A percentile compares a stretch with the other conserved stretches of the same genome.
phyloP scores from a whole-genome alignment of 2,888 invertebrate species.

The Epicampocera succincta region DNA sequence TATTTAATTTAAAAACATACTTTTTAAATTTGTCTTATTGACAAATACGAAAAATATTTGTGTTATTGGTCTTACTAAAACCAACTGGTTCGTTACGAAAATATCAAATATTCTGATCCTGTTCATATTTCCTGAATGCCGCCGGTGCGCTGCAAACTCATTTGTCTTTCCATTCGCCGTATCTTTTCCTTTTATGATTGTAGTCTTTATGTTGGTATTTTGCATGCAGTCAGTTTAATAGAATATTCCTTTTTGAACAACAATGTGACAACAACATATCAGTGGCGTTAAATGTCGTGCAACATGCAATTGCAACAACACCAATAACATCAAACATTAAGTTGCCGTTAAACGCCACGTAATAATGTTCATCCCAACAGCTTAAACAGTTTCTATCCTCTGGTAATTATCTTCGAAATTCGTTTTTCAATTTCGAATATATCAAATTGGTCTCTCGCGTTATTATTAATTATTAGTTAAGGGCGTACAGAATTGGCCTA shows the following conservation, averaged over 20 bases:
- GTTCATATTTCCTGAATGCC: no score
- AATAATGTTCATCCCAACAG: slow-evolving; percentile 26
- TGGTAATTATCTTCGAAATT: no score
- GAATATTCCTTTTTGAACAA: slow-evolving; percentile 36
- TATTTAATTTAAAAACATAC: no score
- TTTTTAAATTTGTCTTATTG: no score
- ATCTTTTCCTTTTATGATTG: slow-evolving; percentile 49
- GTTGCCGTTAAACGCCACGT: not conserved
- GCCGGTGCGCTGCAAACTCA: not conserved
- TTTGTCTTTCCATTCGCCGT: slow-evolving; percentile 2
- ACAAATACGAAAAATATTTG: no score
- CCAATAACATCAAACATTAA: not conserved
- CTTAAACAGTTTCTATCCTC: slow-evolving; percentile 39
- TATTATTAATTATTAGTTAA: not conserved
- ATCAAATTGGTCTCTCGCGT: no score
- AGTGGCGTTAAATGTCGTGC: slow-evolving; percentile 67
- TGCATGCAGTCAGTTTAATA: slow-evolving; percentile 25
- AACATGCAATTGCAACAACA: slow-evolving; percentile 61
- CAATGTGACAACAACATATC: slow-evolving; percentile 66
- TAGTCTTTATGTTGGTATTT: slow-evolving; percentile 39
- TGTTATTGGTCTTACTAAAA: no score
- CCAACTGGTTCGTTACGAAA: no score
- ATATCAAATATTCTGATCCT: no score
- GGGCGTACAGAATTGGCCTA: no score
- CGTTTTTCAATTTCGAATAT: no score